Base-by-base conservation (phyloP, 2,113 vertebrate species). In the Apteryx mantelli region DNA sequence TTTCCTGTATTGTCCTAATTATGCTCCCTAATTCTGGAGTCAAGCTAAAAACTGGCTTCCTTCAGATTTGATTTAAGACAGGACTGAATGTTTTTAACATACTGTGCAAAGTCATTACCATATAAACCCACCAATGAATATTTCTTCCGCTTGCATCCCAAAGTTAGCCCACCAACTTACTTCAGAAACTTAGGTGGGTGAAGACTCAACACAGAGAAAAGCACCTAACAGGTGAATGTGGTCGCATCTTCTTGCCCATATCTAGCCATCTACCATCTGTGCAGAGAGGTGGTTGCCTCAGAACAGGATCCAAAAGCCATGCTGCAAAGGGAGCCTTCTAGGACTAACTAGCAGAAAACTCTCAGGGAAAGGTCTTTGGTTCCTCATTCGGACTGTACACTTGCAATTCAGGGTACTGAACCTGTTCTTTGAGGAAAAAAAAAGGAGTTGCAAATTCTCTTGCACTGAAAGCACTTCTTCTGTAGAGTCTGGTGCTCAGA, bases 241-340 rank as follows among this genome's bases (percentile, higher is more conserved):
- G 6, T 2, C 15, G 9, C 58, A 58, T 10, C 65, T 80, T 63
- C 58, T 42, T 4, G 21, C 5, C 2, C 1, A 1, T 60, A 34
- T 9, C 63, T 5, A 17, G 11, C 21, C 36, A 55, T 73, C 40
- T 10, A 63, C 19, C 63, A n/a, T 42, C 12, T 10, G 36, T 48
- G 42, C 48, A 58, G 48, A 1, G 58, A 24, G 24, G 22, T 65
- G 24, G 36, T 9, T 38, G 36, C 36, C 63, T 38, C 36, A 38
- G 15, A 79, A 46, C 13, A 4, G 58, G 42, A 38, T 22, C 48
- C 38, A 13, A 28, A 65, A 65, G 30, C 30, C 63, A 26, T 7
- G 13, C 22, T 25, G 63, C 36, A 65, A 26, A 38, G 24, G 36
- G 15, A 26, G 15, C 15, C 25, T 65, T 38, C n/a, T 40, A 64